Evolutionary conservation across 2,113 vertebrate species (phyloP), one percentile per base, ranked within the genome.

Genomic region (Lophochroa leadbeateri): DNA sequence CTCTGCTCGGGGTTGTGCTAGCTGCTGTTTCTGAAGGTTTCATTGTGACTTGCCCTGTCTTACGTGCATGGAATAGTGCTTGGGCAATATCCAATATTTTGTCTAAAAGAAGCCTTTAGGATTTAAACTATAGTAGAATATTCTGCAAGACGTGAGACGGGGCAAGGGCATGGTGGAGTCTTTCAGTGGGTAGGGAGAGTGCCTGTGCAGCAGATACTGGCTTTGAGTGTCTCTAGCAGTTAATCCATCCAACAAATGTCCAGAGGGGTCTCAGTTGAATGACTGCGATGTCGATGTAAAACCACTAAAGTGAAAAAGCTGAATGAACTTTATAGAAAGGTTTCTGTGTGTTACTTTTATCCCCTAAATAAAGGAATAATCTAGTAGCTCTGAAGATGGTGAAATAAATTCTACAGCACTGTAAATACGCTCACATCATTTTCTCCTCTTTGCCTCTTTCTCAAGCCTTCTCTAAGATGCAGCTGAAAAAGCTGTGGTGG

Each of bases 181-280:
- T 92, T 72, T 77, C 27, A 70, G n/a, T 28, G 68, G 52, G 64
- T 4, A 58, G 55, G 71, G 55, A 78, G 81, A 46, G 43, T 49
- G 41, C 64, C 49, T 86, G 50, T 86, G 55, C 69, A 86, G 86
- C 80, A 80, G 60, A 49, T 77, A 60, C 60, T 81, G 63, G 49
- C 86, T 95, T 60, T 88, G 75, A 53, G 39, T 76, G 19, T 92
- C 71, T 86, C 25, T 46, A 81, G 80, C 88, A 95, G 68, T 75
- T 94, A 64, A 55, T 93, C 58, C 72, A 46, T 81, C 7, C 16
- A 75, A 60, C 61, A 49, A 55, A 63, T 81, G 80, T 86, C 82
- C 27, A 23, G 65, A 74, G 1, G 10, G 31, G 41, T 74, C 68
- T 46, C 50, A 86, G 60, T n/a, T 88, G 79, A 86, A 77, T 88